Percentiles rank a stretch among this genome's conserved stretches.
Conservation (phyloP, 2,888 invertebrate genomes). For the Platerodrilus igneus region DNA sequence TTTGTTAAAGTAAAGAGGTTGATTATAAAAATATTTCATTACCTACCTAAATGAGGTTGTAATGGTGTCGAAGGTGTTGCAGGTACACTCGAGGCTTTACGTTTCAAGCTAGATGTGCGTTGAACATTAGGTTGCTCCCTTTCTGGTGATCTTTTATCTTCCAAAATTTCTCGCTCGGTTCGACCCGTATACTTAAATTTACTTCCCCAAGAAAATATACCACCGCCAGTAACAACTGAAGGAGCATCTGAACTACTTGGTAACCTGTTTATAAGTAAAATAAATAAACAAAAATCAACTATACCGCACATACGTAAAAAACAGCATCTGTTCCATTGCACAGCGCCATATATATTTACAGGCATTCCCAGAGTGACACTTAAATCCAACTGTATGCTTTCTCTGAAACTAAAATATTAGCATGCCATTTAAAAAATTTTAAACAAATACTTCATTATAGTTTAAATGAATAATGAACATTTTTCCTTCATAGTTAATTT, state of each 20-base stretch:
- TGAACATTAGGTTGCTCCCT: conserved; percentile 53
- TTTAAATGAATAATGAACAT: conserved; percentile 95
- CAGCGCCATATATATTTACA: conserved; percentile 97
- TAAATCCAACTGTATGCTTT: conserved; percentile 92
- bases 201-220: conserved; percentile 89
- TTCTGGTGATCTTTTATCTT: conserved; percentile 68
- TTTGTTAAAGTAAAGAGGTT: no score
- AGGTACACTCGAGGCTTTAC: conserved; percentile 83
- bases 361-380: conserved; percentile 86
- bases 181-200: conserved; percentile 91
- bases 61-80: conserved; percentile 82
- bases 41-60: conserved; percentile 62
- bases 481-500: conserved; percentile 95
- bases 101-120: conserved; percentile 55
- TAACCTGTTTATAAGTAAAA: no score
- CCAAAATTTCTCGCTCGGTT: conserved; percentile 86
- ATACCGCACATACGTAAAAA: conserved; percentile 80
- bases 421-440: no score
- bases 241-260: conserved; percentile 79
- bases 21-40: no score
- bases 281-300: not conserved
- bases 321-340: conserved; percentile 95
- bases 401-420: conserved; percentile 68
- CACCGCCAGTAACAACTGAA: conserved; percentile 83
- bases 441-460: conserved; percentile 77